These are phyloP conservation scores for Petrophora chlorosata DNA, from an alignment of 2,888 invertebrate species.

Conservation along the genomic window DNA sequence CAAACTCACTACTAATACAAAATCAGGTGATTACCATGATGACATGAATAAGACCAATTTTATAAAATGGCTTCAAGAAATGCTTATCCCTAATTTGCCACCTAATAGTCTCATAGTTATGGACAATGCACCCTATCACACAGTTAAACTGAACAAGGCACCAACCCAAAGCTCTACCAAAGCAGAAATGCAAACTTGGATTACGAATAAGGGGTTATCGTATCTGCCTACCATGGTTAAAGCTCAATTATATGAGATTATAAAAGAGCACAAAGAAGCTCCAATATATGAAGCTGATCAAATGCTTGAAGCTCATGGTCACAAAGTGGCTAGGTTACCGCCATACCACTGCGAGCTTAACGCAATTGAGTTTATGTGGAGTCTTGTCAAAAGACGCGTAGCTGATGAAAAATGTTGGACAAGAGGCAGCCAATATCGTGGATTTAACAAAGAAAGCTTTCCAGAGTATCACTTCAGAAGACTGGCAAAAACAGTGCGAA, in stretches of 20 bases:
- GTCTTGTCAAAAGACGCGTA: slow-evolving; percentile 29
- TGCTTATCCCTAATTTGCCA: slow-evolving; percentile 23
- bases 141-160: slow-evolving; percentile 19
- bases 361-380: slow-evolving; percentile 34
- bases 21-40: slow-evolving; percentile 26
- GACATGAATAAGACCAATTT: slow-evolving; percentile 28
- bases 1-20: slow-evolving; percentile 15
- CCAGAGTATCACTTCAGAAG: slow-evolving; percentile 14
- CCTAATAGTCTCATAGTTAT: slow-evolving; percentile 5
- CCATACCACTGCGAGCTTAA: slow-evolving; percentile 32
- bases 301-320: slow-evolving; percentile 27
- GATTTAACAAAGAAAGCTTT: slow-evolving; percentile 14
- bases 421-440: slow-evolving; percentile 23
- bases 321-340: slow-evolving; percentile 28
- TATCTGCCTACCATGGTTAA: slow-evolving; percentile 22
- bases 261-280: slow-evolving; percentile 31
- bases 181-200: slow-evolving; percentile 4
- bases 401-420: slow-evolving; percentile 29
- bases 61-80: slow-evolving; percentile 27
- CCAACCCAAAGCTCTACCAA: slow-evolving; percentile 9
- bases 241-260: slow-evolving; percentile 28
- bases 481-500: slow-evolving; percentile 25
- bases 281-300: slow-evolving; percentile 32
- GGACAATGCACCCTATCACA: slow-evolving; percentile 21
- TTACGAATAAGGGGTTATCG: not conserved